These are phyloP conservation scores for Malurus elegans DNA, from an alignment of 2,113 vertebrate species.

Conservation along the genomic window DNA sequence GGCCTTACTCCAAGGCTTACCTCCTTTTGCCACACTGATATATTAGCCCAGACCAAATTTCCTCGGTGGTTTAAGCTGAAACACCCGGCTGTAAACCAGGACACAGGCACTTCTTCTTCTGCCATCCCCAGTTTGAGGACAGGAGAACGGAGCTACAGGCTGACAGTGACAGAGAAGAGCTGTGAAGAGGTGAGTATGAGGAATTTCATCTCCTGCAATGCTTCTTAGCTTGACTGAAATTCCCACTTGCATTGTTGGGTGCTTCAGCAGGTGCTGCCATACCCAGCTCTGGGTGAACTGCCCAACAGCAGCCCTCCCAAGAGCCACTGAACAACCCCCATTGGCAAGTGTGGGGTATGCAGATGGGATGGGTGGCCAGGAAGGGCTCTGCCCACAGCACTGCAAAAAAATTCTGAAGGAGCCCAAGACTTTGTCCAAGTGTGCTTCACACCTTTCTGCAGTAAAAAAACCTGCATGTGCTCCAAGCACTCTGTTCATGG, in stretches of 20 bases:
- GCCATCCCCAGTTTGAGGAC: neutral
- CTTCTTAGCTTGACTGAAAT: neutral
- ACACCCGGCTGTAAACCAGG: neutral
- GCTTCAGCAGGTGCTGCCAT: accelerated
- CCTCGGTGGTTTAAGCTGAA: neutral
- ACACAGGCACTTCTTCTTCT: neutral
- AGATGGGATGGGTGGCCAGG: neutral
- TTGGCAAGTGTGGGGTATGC: accelerated
- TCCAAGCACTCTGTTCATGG: accelerated
- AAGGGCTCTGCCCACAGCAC: neutral
- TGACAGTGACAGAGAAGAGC: neutral
- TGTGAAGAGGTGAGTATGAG: neutral
- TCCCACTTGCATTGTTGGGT: accelerated
- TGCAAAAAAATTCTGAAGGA: neutral
- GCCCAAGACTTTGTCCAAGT: neutral
- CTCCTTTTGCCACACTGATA: neutral
- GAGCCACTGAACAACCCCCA: accelerated
- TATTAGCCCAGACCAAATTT: neutral
- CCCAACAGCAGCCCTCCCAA: neutral
- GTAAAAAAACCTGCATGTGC: no score
- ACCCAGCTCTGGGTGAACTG: neutral
- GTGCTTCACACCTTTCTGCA: neutral
- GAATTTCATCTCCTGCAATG: neutral
- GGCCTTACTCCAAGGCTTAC: neutral
- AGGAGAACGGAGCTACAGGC: neutral